Evolutionary conservation across 2,888 invertebrate genomes (phyloP), one percentile per base, ranked within the genome.

Genomic region (Uloborus plumipes): DNA sequence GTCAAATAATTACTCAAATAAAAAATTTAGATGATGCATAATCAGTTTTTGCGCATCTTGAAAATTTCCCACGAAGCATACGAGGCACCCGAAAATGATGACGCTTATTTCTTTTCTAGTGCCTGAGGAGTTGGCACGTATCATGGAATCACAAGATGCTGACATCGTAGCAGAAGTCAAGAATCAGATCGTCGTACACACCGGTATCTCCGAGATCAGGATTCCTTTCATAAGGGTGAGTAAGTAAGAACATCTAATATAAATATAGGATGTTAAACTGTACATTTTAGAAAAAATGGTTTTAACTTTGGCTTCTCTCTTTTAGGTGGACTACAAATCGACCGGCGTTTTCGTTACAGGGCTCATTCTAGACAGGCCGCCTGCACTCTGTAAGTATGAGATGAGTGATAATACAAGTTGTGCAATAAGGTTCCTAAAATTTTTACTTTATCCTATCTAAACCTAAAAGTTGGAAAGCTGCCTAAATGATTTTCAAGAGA

Each of bases 301-400:
- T 62, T 18, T 20, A 7, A 22, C 9, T 62, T 22, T 31, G 16
- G 9, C 20, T 4, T 61, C 15, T 13, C 31, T 58, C 15, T 61
- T 61, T 4, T 61, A 82, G 82, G 49, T 31, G 53, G 82, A 82
- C n/a, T 82, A 82, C 49, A 75, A 65, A 50, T n/a, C 76, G 26
- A 53, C 59, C 11, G 76, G 76, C n/a, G 76, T 76, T 6, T 71
- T 26, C 39, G 70, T 72, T 4, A 76, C 82, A 51, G 82, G 71
- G 2, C 18, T 76, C 15, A 59, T 82, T 22, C 22, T 82, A 18
- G 82, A 82, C 39, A 65, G 82, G 22, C 82, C 82, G 9, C 76
- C 82, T 15, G 75, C 76, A 72, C 26, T 76, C 1, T 39, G 82
- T 82, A 66, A 76, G 76, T 69, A 15, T n/a, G 9, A 39, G 39